Percentiles rank a stretch among this genome's conserved stretches.
Evolutionary conservation across 2,888 invertebrate genomes (phyloP).

Genomic region (Pyrochroa serraticornis): DNA sequence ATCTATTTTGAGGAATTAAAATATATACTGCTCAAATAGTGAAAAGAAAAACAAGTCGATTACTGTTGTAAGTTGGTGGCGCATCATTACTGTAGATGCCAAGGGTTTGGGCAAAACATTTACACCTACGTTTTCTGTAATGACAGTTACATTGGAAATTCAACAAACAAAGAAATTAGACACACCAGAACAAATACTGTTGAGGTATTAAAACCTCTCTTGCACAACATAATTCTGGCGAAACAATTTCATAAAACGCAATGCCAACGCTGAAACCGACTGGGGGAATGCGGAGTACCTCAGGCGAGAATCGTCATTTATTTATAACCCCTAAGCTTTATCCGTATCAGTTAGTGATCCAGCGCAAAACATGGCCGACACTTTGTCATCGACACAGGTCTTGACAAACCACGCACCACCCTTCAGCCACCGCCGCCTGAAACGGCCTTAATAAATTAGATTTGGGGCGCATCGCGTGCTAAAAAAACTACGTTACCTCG

Average conservation of each 20-base stretch:
- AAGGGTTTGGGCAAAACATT: neutral
- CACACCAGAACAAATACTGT: slow-evolving; percentile 21
- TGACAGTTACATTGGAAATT: neutral
- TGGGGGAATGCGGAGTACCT: slow-evolving; percentile 37
- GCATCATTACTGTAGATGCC: neutral
- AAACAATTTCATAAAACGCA: slow-evolving; percentile 41
- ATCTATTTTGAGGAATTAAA: too few species aligned
- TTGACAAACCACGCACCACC: slow-evolving; percentile 39
- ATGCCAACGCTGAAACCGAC: slow-evolving; percentile 24
- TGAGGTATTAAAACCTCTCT: slow-evolving; percentile 40
- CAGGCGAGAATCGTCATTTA: slow-evolving; percentile 49
- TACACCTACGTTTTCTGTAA: too few species aligned
- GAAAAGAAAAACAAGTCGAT: neutral
- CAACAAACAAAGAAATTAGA: slow-evolving; percentile 18
- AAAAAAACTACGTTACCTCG: neutral
- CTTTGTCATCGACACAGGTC: slow-evolving; percentile 49
- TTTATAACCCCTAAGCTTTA: slow-evolving; percentile 49
- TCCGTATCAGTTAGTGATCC: slow-evolving; percentile 48
- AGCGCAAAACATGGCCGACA: slow-evolving; percentile 49
- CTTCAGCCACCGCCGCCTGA: slow-evolving; percentile 5
- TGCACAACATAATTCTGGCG: slow-evolving; percentile 39
- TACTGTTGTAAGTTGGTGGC: neutral
- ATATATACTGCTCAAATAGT: neutral
- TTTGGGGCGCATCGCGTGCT: neutral
- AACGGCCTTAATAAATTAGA: slow-evolving; percentile 29